Evolutionary conservation across 2,113 vertebrate genomes (phyloP).

Genomic region (Reinhardtius hippoglossoides): DNA sequence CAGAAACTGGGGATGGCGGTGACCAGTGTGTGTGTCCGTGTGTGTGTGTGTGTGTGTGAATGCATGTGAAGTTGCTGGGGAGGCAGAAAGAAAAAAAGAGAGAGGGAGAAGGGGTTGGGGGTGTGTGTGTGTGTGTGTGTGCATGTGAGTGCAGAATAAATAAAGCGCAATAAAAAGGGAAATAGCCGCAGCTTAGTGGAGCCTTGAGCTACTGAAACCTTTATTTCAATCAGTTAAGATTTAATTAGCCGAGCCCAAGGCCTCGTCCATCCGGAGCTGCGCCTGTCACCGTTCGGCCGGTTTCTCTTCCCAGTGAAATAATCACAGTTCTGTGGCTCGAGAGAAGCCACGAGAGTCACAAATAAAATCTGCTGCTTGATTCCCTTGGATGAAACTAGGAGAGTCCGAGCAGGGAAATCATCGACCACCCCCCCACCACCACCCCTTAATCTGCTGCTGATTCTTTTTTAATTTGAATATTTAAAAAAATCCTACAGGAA

Average conservation of each 20-base stretch:
- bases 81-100: slow-evolving; percentile 3
- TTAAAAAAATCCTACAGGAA: slow-evolving; percentile 68
- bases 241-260: slow-evolving; percentile 93
- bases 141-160: slow-evolving; percentile 73
- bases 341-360: slow-evolving; percentile 82
- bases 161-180: slow-evolving; percentile 82
- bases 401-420: slow-evolving; percentile 81
- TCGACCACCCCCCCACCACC: slow-evolving; percentile 67
- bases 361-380: slow-evolving; percentile 88
- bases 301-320: slow-evolving; percentile 82
- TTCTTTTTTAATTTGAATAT: slow-evolving; percentile 73
- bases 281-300: slow-evolving; percentile 91
- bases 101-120: neutral
- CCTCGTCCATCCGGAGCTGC: slow-evolving; percentile 85
- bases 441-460: slow-evolving; percentile 36
- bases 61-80: slow-evolving; percentile 19
- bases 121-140: no score
- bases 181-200: slow-evolving; percentile 88
- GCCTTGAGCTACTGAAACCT: slow-evolving; percentile 86
- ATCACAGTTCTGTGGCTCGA: slow-evolving; percentile 80
- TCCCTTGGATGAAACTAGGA: slow-evolving; percentile 78
- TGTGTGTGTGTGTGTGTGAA: slow-evolving; percentile 29
- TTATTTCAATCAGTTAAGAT: slow-evolving; percentile 94
- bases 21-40: slow-evolving; percentile 62
- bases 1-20: slow-evolving; percentile 80